These are phyloP conservation scores for Brachypteracias leptosomus DNA, from an alignment of 2,113 vertebrate genomes.

Conservation along the genomic window DNA sequence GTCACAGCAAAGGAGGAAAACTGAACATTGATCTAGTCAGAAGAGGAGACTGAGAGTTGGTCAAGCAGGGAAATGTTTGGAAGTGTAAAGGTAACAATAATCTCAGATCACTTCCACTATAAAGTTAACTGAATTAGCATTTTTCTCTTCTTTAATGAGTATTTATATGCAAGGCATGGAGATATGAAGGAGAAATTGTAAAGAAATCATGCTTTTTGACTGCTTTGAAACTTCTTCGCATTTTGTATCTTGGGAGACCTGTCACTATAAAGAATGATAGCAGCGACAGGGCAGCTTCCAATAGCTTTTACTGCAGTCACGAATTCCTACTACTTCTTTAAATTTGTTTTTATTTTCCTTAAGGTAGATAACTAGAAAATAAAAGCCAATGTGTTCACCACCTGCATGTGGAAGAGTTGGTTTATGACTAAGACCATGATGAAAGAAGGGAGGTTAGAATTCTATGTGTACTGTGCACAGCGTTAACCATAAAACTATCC, in stretches of 20 bases:
- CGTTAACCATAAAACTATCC: background rate
- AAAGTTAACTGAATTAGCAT: background rate
- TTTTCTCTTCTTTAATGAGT: background rate
- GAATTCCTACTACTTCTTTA: background rate
- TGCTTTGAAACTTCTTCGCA: background rate
- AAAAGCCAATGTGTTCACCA: background rate
- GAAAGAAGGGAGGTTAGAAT: background rate
- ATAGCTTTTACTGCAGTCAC: background rate
- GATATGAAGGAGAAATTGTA: background rate
- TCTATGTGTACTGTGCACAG: background rate
- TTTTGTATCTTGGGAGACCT: background rate
- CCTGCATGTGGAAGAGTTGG: background rate
- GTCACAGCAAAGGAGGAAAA: background rate
- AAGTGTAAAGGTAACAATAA: background rate
- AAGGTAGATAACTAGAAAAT: background rate
- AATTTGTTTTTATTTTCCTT: background rate
- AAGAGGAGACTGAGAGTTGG: background rate
- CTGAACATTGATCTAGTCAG: background rate
- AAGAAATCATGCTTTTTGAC: accelerated
- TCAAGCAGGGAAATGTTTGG: background rate
- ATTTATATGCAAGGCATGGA: background rate
- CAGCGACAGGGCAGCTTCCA: background rate
- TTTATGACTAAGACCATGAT: background rate
- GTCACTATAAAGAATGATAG: background rate
- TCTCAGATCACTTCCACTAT: background rate